Percentiles rank a stretch among this genome's conserved stretches.
These are phyloP conservation scores for Hyperopisus bebe DNA, from an alignment of 2,113 vertebrate species.

Conservation along the genomic window DNA sequence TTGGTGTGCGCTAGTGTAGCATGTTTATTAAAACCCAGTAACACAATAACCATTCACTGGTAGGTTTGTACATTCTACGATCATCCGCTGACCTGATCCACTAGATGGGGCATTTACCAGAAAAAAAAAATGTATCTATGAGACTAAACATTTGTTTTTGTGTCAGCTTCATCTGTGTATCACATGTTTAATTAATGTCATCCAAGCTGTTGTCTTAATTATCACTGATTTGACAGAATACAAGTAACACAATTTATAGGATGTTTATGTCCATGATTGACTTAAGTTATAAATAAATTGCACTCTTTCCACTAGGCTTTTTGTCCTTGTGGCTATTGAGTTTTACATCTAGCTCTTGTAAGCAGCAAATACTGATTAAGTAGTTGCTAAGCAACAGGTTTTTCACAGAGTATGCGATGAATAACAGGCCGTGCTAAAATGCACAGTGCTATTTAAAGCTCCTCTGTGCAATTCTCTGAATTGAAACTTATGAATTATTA, in stretches of 20 bases:
- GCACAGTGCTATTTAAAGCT: constrained; percentile 5
- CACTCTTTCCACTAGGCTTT: not conserved
- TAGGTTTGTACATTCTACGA: not conserved
- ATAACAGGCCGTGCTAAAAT: constrained; percentile 6
- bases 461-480: not conserved
- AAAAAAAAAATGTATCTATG: not conserved
- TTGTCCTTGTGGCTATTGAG: not conserved
- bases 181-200: not conserved
- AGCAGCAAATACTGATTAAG: constrained; percentile 22
- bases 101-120: not conserved
- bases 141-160: not conserved
- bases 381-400: constrained; percentile 29
- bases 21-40: not conserved
- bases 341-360: constrained; percentile 10
- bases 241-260: not conserved
- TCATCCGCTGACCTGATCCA: not conserved
- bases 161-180: not conserved
- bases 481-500: constrained; percentile 6
- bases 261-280: not conserved
- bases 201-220: not conserved
- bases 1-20: not conserved
- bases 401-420: constrained; percentile 10
- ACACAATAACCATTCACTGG: not conserved
- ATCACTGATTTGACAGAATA: not conserved
- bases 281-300: constrained; percentile 10